Conservation (phyloP, 2,113 vertebrate genomes). For the Saguinus midas region DNA sequence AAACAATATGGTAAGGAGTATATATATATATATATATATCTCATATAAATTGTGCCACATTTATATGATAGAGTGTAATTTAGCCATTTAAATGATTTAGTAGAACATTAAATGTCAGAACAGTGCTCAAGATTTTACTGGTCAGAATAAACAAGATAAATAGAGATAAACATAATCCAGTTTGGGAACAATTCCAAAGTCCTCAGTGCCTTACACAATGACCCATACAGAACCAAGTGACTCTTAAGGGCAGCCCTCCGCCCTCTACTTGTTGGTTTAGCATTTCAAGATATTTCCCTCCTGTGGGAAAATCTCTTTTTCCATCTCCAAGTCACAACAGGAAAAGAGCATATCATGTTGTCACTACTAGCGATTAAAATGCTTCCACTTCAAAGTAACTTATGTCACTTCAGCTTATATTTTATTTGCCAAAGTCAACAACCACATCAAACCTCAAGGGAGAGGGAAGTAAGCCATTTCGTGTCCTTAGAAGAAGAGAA, state of each 20-base stretch:
- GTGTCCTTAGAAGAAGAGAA: neutral
- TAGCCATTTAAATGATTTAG: neutral
- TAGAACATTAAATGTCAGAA: conserved; percentile 9
- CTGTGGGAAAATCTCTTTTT: too few relatives aligned
- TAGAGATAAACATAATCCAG: neutral
- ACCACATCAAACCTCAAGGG: neutral
- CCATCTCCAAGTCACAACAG: neutral
- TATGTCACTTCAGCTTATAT: neutral
- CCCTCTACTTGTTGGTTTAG: neutral
- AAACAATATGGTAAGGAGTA: too few relatives aligned
- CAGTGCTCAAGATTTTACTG: neutral
- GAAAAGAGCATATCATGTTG: neutral
- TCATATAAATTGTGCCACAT: neutral
- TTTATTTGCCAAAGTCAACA: neutral
- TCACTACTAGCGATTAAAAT: neutral
- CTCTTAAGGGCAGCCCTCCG: neutral
- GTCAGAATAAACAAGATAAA: neutral
- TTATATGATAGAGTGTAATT: neutral
- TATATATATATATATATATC: too few relatives aligned
- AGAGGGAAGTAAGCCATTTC: neutral
- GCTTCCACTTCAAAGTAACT: neutral
- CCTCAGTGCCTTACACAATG: neutral
- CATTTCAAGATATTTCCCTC: neutral
- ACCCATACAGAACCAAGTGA: neutral
- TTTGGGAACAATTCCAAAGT: neutral